Evolutionary conservation across 2,113 vertebrate genomes (phyloP).

Genomic region (Grallaria varia): DNA sequence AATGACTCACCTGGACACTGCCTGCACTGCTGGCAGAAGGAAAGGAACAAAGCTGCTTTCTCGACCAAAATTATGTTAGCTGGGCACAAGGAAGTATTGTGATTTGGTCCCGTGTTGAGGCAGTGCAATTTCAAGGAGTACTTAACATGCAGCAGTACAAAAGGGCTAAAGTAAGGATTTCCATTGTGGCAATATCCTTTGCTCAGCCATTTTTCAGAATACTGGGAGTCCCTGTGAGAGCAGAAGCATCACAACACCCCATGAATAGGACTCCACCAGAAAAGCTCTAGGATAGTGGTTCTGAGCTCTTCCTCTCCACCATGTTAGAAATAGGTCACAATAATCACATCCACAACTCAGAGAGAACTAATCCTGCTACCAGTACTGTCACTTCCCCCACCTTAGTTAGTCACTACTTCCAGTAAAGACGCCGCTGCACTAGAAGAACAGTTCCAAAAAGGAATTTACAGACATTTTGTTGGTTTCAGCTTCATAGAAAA

Average conservation of each 20-base stretch:
- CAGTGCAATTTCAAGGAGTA: background rate
- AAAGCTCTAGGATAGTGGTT: background rate
- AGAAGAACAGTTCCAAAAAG: background rate
- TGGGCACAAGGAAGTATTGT: rapidly evolving
- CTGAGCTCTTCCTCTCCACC: background rate
- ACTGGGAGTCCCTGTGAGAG: rapidly evolving
- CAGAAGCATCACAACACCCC: background rate
- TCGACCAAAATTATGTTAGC: rapidly evolving
- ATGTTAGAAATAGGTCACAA: background rate
- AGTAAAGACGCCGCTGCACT: background rate
- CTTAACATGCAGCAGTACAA: background rate
- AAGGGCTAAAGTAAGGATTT: background rate
- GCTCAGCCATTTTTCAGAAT: background rate
- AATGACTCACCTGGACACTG: background rate
- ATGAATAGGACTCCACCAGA: background rate
- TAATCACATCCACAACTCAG: background rate
- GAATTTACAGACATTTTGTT: background rate
- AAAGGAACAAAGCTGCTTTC: background rate
- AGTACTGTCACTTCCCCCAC: background rate
- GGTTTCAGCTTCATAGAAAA: background rate
- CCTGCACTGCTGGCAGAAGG: background rate
- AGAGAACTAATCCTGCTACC: background rate
- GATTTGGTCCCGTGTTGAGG: background rate
- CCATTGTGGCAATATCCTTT: background rate
- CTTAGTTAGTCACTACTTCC: background rate